These are phyloP conservation scores for Stomorhina lunata DNA, from an alignment of 2,888 invertebrate species.

Conservation along the genomic window DNA sequence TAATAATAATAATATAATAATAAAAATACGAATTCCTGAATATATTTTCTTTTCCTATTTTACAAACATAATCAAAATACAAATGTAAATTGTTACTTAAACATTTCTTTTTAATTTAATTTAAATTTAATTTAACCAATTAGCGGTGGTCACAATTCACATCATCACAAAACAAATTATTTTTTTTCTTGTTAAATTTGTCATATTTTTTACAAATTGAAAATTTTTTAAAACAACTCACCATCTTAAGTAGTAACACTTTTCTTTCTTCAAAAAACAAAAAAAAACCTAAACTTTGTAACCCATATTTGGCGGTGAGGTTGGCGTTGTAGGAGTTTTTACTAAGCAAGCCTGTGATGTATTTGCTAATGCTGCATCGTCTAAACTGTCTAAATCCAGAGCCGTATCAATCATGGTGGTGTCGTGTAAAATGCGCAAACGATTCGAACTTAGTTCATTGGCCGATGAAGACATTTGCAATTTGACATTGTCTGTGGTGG, in stretches of 20 bases:
- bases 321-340: constrained; percentile 79
- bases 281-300: constrained; percentile 53
- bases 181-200: not conserved
- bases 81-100: constrained; percentile 18
- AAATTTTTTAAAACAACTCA: constrained; percentile 28
- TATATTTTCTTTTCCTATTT: constrained; percentile 48
- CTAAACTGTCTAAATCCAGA: constrained; percentile 91
- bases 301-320: constrained; percentile 55
- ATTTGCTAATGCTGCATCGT: constrained; percentile 86
- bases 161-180: constrained; percentile 54
- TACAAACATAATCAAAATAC: constrained; percentile 37
- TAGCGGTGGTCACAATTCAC: constrained; percentile 64
- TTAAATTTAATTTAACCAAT: constrained; percentile 51
- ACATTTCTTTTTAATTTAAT: not conserved
- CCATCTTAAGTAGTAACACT: not conserved
- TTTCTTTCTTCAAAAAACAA: not conserved
- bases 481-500: constrained; percentile 52
- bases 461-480: constrained; percentile 50
- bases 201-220: not conserved
- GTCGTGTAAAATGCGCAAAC: constrained; percentile 89
- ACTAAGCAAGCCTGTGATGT: constrained; percentile 85
- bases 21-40: constrained; percentile 54
- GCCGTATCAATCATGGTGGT: constrained; percentile 95
- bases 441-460: constrained; percentile 83
- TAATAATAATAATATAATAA: constrained; percentile 14